Evolutionary conservation across 2,888 invertebrate genomes (phyloP), one percentile per base, ranked within the genome.

Genomic region (Synanthedon formicaeformis): DNA sequence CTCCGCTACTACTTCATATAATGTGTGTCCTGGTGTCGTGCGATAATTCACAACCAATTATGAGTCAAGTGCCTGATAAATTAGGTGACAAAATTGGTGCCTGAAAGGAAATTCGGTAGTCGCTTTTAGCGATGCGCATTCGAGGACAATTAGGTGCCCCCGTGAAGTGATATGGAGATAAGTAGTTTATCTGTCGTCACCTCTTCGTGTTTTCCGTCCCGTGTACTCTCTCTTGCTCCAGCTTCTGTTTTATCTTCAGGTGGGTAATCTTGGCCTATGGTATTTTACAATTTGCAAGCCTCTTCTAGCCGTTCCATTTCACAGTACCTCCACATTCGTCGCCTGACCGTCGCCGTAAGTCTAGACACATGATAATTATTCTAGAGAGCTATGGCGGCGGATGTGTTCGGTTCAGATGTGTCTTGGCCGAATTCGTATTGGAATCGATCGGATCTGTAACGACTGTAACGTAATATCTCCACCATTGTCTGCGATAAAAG

Each of bases 41-140:
- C 80, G 80, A 84, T 84, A 82, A 81, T 84, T 82, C 83, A 83
- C 85, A 79, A 78, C 75, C 78, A 79, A 85, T 81, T 81, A 85
- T 85, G 81, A 82, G 80, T 81, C 83, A 81, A 86, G 86, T 85
- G 83, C 83, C 84, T 83, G 78, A 81, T 76, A 73, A 78, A 79
- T 80, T 84, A 71, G 77, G 76, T 82, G 82, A 74, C 71, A 73
- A 77, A 73, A 75, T 82, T 75, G 71, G 76, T 81, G 83, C 77
- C 79, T 84, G 84, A 85, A 81, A 81, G 74, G 76, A 78, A 23
- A 69, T 75, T 71, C 65, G 69, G 67, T 68, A 66, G 71, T 78
- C 77, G 78, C 77, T 71, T 71, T 59, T 71, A 76, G 80, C 81
- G 77, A 80, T 81, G 78, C 68, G 70, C 71, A 70, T 73, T 73